These are phyloP conservation scores for Mionectes macconnelli DNA, from an alignment of 2,113 vertebrate species.

Conservation along the genomic window DNA sequence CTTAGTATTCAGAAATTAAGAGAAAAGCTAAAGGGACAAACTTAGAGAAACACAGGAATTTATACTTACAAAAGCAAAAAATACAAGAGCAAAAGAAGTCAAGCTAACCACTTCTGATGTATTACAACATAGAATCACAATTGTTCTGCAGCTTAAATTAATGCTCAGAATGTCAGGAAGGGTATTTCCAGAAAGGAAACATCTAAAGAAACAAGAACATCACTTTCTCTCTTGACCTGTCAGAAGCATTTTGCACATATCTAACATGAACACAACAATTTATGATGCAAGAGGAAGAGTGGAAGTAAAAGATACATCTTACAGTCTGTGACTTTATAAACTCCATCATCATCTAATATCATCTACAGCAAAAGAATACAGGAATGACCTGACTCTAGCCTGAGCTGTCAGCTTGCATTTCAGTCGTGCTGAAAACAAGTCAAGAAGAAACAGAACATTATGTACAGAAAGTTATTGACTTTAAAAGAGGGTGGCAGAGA, in stretches of 20 bases:
- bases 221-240: background rate
- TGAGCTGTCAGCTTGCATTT: constrained; percentile 17
- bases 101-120: background rate
- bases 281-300: background rate
- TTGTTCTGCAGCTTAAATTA: background rate
- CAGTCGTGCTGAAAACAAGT: constrained; percentile 18
- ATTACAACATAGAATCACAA: background rate
- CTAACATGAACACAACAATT: background rate
- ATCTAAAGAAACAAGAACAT: background rate
- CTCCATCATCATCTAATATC: background rate
- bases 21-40: background rate
- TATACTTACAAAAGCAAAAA: background rate
- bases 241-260: background rate
- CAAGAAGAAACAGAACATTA: constrained; percentile 43
- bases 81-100: background rate
- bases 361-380: background rate
- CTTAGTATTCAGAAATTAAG: background rate
- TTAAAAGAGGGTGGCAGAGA: constrained; percentile 27
- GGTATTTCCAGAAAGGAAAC: background rate
- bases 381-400: background rate
- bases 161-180: background rate
- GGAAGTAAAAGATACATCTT: background rate
- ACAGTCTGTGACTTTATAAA: background rate
- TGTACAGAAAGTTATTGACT: constrained; percentile 15
- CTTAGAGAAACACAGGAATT: background rate